Conservation (phyloP, 2,113 vertebrate species). For the Cyanoliseus patagonus region DNA sequence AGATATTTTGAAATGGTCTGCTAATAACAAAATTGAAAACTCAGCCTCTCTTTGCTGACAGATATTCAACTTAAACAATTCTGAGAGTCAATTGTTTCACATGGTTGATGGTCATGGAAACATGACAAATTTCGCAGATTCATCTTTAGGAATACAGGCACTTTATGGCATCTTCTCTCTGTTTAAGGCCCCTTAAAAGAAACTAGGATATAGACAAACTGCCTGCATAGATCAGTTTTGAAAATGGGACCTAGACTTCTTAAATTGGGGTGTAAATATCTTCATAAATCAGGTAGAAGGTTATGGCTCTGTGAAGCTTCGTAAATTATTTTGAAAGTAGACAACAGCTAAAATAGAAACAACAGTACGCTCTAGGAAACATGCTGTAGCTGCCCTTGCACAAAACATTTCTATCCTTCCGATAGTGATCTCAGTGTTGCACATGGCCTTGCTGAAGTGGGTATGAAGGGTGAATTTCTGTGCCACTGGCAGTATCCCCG, state of each 20-base stretch:
- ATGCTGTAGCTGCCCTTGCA: not conserved
- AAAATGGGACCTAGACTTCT: not conserved
- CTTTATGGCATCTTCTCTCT: not conserved
- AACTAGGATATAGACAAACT: not conserved
- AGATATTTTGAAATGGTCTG: not conserved
- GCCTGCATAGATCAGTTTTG: not conserved
- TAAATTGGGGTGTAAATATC: not conserved
- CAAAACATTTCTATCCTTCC: not conserved
- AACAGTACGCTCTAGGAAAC: not conserved
- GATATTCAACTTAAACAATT: not conserved
- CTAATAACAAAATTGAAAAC: not conserved
- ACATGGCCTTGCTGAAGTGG: not conserved
- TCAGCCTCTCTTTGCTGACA: not conserved
- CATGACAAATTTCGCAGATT: not conserved
- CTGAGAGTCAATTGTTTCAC: not conserved
- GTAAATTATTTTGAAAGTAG: not conserved
- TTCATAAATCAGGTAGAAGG: not conserved
- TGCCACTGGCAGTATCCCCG: rapidly evolving
- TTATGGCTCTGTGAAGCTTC: not conserved
- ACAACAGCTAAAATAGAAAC: not conserved
- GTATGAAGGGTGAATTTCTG: not conserved
- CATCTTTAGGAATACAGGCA: not conserved
- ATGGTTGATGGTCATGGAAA: not conserved
- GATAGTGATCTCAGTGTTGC: rapidly evolving
- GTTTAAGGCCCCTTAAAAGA: not conserved